Base-by-base conservation (phyloP, 1,140 invertebrate genomes). In the Aradophagus sp. region DNA sequence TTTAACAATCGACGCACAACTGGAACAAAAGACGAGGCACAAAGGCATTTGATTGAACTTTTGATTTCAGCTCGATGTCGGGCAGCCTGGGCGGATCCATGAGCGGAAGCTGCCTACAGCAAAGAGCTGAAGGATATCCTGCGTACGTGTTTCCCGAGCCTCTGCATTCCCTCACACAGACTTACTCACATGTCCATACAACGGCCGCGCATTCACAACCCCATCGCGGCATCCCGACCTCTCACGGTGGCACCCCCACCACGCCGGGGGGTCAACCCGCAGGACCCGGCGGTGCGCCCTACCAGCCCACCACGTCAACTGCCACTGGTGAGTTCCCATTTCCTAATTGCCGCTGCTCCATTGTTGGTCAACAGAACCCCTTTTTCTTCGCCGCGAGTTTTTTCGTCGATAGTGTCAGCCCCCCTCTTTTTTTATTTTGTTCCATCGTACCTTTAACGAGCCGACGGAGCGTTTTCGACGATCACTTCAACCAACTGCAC, bases 141-240 rank as follows among this genome's bases (percentile, higher is more conserved):
- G 83, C 84, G 32, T 96, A 96, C 87, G 97, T 97, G 93, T 94
- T 97, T 85, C 94, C 96, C 84, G 94, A 96, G 84, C 93, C 93
- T 16, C 86, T 97, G 76, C 90, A 92, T 80, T 92, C 93, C 34
- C 87, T 95, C 20, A 91, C 87, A 39, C 88, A 88, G 73, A 84
- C 83, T 68, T 85, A 84, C 56, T 81, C 86, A 65, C 81, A 86
- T 78, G 83, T 86, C 76, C 80, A 82, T 34, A 84, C 85, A 66
- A 83, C 86, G 29, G 80, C 86, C 38, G 87, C 86, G 76, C 87
- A 86, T 69, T 86, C 84, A 73, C 86, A 87, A 78, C 81, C 85
- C 66, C 83, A 85, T 79, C 84, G 83, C 12, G 82, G 82, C 29
- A 83, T 84, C 63, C 78, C 84, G 26, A 80, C 79, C 58, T 83